Base-by-base conservation (phyloP, 2,888 invertebrate species). In the Tetragnatha montana region DNA sequence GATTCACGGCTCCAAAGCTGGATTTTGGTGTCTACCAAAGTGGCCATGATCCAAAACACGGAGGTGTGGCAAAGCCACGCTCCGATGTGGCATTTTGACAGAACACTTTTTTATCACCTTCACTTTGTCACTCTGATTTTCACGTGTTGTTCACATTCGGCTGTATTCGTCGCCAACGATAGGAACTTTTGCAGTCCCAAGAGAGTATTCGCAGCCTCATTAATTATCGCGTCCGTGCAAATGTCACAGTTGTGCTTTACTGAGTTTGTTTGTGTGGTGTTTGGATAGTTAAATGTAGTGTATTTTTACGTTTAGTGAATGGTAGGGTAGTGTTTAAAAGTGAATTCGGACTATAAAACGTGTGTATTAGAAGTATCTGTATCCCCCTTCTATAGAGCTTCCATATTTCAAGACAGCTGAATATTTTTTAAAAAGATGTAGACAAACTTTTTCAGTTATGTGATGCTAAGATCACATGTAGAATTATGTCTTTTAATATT, bases 31-130 rank as follows among this genome's bases (percentile, higher is more conserved):
- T 12, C 19, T 74, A 19, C 75, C 51, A 14, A 60, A 78, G 73
- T 80, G 86, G 86, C 86, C 17, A 19, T 60, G 68, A 79, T 70
- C 86, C 86, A 86, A 74, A 60, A 73, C 21, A 76, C 60, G 68
- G 79, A 70, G 71, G 51, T 60, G 60, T 49, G 21, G 49, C 51
- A 79, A 47, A 73, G 51, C 50, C 22, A 35, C 35, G 21, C 50
- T 17, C 17, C 74, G 60, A 82, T 49, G 82, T 74, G 74, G 60
- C 73, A 82, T 14, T 73, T 51, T 74, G 74, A 74, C 82, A 82
- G 73, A 47, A 21, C 19, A 73, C 71, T 19, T 22, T n/a, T n/a
- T 76, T 22, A 10, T 35, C 49, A 14, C 17, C 17, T n/a, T 35
- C 35, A 22, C 60, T 60, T 17, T 60, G 60, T 60, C 60, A 60